Percentiles rank a stretch among this genome's conserved stretches.
phyloP scores from a whole-genome alignment of 2,797 vertebrate species.

The Chelonia mydas region DNA sequence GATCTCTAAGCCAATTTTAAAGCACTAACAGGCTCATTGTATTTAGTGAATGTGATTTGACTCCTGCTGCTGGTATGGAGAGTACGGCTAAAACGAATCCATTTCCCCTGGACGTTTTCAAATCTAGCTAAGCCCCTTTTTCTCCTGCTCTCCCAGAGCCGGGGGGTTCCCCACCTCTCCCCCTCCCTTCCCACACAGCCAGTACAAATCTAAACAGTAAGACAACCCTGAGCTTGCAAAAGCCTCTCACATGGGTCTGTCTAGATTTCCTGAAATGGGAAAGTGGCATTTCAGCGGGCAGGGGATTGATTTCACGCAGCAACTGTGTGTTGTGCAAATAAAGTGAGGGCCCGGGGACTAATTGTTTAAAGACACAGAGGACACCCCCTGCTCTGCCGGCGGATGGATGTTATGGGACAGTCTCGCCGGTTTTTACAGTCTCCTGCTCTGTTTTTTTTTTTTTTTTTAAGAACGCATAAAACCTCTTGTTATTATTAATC shows the following conservation, averaged over 20 bases:
- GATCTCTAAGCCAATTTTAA: too few species aligned
- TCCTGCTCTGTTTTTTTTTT: neutral
- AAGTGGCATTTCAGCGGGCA: neutral
- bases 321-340: neutral
- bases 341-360: neutral
- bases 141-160: neutral
- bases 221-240: neutral
- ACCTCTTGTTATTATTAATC: neutral
- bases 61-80: neutral
- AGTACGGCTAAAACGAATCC: neutral
- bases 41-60: neutral
- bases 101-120: neutral
- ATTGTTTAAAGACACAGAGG: neutral
- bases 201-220: neutral
- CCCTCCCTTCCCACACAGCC: neutral
- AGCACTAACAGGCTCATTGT: neutral
- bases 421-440: too few species aligned
- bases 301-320: neutral
- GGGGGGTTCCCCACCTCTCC: neutral
- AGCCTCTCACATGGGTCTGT: neutral
- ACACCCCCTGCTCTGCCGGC: too few species aligned
- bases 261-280: neutral
- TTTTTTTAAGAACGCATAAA: neutral
- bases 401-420: too few species aligned
- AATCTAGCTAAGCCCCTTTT: neutral